Base-by-base conservation (phyloP, 2,113 vertebrate genomes). In the Tyto alba region DNA sequence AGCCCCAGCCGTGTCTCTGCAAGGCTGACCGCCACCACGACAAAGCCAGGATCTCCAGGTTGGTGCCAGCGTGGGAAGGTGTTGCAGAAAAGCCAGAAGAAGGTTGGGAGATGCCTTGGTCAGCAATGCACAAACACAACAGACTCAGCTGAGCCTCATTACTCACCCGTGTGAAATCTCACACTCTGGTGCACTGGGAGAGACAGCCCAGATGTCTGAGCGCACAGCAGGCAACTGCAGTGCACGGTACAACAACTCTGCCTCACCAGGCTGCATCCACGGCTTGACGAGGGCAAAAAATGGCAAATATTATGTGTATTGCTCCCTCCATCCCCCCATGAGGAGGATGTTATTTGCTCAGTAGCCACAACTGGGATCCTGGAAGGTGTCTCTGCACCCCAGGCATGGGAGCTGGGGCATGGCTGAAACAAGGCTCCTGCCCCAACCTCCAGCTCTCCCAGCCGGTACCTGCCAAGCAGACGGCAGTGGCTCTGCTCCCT, bases 1-100 rank as follows among this genome's bases (percentile, higher is more conserved):
- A 64, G 76, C 30, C 72, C 26, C 17, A 38, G 52, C 43, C 11
- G 0, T 9, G 34, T 40, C 76, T 34, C 57, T 11, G 2, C 4
- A 6, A 56, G 40, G 29, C 52, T 57, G 56, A 63, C 1, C 0
- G 3, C 11, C 41, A n/a, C n/a, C 13, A 30, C 0, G 1, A 50
- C 74, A 38, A 38, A 88, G n/a, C 16, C 88, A 57, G 48, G 26
- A 41, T 13, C 23, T 52, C 29, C 48, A 36, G 67, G 23, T 7
- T 0, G 2, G 78, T 25, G 48, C 43, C 38, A 55, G 55, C 1
- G 1, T 17, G 16, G 20, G 27, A 47, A 30, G 43, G 32, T 36
- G 13, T 5, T 43, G 43, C 40, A 64, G 43, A 64, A 57, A 66
- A 67, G 68, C 52, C 90, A 81, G 55, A 48, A 59, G 20, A 77